A percentile compares a stretch with the other conserved stretches of the same genome.
Conservation (phyloP, 2,888 invertebrate genomes). For the Hypsopygia costalis region DNA sequence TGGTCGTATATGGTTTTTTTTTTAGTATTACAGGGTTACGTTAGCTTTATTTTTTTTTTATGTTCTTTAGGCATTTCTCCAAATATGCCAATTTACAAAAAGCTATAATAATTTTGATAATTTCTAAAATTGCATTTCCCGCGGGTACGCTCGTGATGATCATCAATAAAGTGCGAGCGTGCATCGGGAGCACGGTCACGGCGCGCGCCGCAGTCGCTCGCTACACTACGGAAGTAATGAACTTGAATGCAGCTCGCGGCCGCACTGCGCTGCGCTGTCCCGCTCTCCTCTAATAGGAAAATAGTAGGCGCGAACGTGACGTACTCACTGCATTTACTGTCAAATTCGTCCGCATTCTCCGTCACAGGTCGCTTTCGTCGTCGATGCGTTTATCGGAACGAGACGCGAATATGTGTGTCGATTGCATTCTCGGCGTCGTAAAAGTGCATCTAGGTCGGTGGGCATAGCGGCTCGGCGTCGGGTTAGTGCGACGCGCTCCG, state of each 20-base stretch:
- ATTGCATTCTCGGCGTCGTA: constrained; percentile 75
- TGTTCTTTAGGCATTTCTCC: too few species aligned
- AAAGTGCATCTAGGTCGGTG: constrained; percentile 80
- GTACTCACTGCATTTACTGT: constrained; percentile 74
- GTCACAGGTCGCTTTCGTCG: constrained; percentile 79
- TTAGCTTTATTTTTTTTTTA: too few species aligned
- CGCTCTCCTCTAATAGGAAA: constrained; percentile 55
- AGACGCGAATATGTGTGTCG: constrained; percentile 80
- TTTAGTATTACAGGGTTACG: too few species aligned
- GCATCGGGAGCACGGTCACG: constrained; percentile 66
- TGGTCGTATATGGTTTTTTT: too few species aligned
- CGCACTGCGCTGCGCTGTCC: constrained; percentile 60
- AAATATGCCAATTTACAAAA: too few species aligned
- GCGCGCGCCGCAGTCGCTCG: constrained; percentile 54
- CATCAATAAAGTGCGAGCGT: constrained; percentile 33
- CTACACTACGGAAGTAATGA: constrained; percentile 79
- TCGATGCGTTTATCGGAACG: constrained; percentile 80
- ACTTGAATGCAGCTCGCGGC: constrained; percentile 76
- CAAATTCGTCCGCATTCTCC: constrained; percentile 78
- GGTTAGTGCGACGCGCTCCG: constrained; percentile 67
- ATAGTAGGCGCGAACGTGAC: constrained; percentile 69
- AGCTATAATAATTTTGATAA: too few species aligned
- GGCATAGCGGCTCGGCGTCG: constrained; percentile 62
- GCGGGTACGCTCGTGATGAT: constrained; percentile 23
- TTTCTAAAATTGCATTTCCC: constrained; percentile 15